Base-by-base conservation (phyloP, 1,140 invertebrate genomes). In the Drosophila equinoxialis region DNA sequence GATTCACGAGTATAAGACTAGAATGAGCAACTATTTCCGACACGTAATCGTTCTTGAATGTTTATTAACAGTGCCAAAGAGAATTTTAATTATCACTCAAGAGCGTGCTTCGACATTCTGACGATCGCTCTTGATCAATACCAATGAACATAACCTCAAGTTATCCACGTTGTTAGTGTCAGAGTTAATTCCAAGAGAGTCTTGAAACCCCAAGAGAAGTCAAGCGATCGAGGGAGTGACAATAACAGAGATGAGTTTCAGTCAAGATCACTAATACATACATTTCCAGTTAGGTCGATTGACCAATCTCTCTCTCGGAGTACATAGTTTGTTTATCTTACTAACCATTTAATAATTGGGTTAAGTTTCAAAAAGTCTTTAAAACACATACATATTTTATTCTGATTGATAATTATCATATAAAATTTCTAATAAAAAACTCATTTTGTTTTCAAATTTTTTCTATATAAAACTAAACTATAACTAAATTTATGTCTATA, bases 131-230 rank as follows among this genome's bases (percentile, higher is more conserved):
- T 39, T 5, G 37, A 54, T 54, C 3, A 55, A 37, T 11, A 11
- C 35, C 1, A 11, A 20, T 17, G 14, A 30, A 85, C 83, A 75
- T 85, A 85, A 85, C 81, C 81, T 85, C 81, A 85, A 86, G 41
- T 33, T 39, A 30, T 30, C 30, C 30, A 30, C 30, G 30, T 30
- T 30, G 30, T 30, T 30, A 1, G 10, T n/a, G 6, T 10, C 45
- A 71, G 61, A 68, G 58, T 60, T 79, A 41, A 42, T 51, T 7
- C 20, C 17, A 26, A 20, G 17, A 41, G 17, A 72, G 35, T 23
- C 14, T 30, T 23, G 13, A 20, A 30, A 6, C 30, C 26, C 0
- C 20, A 30, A 62, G 60, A 45, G 41, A 26, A 26, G 7, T n/a
- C 11, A 6, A 55, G 20, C 6, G 33, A 17, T 14, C 37, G 14